Conservation (phyloP, 1,140 invertebrate genomes). For the Stenopsyche tienmushanensis region DNA sequence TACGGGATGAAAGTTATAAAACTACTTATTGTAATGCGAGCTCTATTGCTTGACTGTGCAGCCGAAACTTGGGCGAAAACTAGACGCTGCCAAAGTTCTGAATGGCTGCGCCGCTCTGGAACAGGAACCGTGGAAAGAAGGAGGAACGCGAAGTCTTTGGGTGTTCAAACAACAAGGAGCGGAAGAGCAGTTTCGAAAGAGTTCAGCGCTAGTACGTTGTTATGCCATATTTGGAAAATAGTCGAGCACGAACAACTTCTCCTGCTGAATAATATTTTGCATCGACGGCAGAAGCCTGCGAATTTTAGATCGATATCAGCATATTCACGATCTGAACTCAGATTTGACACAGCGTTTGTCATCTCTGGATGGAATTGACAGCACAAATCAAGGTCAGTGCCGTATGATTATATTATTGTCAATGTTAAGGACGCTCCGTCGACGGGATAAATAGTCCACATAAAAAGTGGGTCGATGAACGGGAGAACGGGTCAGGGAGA, state of each 20-base stretch:
- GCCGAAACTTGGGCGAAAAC: not conserved
- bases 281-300: not conserved
- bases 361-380: too few species aligned
- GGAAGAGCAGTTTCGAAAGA: not conserved
- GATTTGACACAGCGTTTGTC: too few species aligned
- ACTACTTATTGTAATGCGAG: conserved; percentile 27
- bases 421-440: not conserved
- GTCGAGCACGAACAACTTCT: not conserved
- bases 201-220: conserved; percentile 8
- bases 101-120: too few species aligned
- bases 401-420: conserved; percentile 36
- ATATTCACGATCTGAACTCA: not conserved
- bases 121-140: not conserved
- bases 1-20: conserved; percentile 17
- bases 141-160: not conserved
- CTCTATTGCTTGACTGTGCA: conserved; percentile 1
- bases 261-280: not conserved
- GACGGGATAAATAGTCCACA: not conserved
- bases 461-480: not conserved
- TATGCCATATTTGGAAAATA: conserved; percentile 11
- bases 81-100: not conserved
- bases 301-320: not conserved
- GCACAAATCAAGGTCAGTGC: not conserved
- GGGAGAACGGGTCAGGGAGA: conserved; percentile 11
- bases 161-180: not conserved